Evolutionary conservation across 1,140 invertebrate species (phyloP).

Genomic region (Melanaphis sacchari): DNA sequence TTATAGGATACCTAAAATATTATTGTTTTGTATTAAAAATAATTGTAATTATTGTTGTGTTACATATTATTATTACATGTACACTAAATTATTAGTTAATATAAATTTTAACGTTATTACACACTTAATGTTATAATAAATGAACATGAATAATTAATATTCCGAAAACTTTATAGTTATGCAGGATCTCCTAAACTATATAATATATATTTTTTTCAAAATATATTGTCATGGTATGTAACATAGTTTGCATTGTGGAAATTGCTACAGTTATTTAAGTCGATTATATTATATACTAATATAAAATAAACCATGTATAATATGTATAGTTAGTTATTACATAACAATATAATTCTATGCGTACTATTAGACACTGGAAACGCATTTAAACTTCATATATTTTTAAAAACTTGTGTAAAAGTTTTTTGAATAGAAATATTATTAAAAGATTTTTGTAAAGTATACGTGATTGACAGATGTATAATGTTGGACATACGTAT

Average conservation of each 20-base stretch:
- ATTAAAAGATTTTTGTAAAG: background rate
- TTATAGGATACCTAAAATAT: background rate
- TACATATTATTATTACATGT: background rate
- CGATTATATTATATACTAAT: background rate
- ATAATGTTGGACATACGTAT: slow-evolving; percentile 18
- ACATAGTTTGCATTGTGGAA: background rate
- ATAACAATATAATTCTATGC: background rate
- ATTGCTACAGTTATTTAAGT: background rate
- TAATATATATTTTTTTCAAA: background rate
- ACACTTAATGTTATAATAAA: background rate
- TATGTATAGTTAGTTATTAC: background rate
- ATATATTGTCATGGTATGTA: background rate
- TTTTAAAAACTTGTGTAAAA: background rate
- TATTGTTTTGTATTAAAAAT: background rate
- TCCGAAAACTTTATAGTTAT: background rate
- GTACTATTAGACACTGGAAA: background rate
- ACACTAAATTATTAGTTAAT: background rate
- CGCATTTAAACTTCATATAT: background rate
- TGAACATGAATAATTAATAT: background rate
- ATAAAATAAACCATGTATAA: no score
- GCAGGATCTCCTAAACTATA: background rate
- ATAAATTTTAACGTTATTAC: background rate
- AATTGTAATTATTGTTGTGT: background rate
- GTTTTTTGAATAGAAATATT: background rate
- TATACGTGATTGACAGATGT: background rate